phyloP scores from a whole-genome alignment of 2,888 invertebrate species.

The Pseudococcus jackbeardsleyi region DNA sequence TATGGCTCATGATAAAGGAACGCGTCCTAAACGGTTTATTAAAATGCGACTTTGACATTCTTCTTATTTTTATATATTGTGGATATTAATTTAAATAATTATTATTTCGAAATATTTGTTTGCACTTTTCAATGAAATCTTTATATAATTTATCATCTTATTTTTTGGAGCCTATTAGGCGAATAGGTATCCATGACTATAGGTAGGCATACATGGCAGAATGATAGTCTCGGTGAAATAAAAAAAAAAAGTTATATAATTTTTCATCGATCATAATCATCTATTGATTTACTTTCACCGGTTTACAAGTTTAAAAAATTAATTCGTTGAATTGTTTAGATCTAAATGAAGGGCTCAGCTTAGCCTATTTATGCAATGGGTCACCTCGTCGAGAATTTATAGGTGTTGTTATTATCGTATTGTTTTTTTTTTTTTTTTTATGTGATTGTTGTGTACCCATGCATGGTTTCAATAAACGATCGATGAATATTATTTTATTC shows the following conservation, averaged over 20 bases:
- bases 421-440: neutral
- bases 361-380: slow-evolving; percentile 28
- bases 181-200: neutral
- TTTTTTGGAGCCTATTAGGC: no score
- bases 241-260: neutral
- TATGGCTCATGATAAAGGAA: slow-evolving; percentile 17
- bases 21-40: slow-evolving; percentile 33
- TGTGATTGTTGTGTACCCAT: slow-evolving; percentile 12
- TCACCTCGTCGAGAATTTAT: neutral
- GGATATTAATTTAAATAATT: slow-evolving; percentile 14
- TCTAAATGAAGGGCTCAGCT: neutral
- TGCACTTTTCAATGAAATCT: slow-evolving; percentile 29
- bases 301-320: slow-evolving; percentile 16
- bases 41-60: slow-evolving; percentile 37
- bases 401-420: neutral
- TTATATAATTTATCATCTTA: neutral
- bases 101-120: slow-evolving; percentile 29
- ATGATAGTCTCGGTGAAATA: neutral
- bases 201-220: neutral
- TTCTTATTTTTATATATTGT: neutral
- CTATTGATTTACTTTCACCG: slow-evolving; percentile 24
- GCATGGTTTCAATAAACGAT: neutral
- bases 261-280: neutral
- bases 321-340: slow-evolving; percentile 21
- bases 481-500: neutral